Percentiles rank a stretch among this genome's conserved stretches.
phyloP scores from a whole-genome alignment of 1,140 invertebrate species.

The Caenorhabditis briggsae region DNA sequence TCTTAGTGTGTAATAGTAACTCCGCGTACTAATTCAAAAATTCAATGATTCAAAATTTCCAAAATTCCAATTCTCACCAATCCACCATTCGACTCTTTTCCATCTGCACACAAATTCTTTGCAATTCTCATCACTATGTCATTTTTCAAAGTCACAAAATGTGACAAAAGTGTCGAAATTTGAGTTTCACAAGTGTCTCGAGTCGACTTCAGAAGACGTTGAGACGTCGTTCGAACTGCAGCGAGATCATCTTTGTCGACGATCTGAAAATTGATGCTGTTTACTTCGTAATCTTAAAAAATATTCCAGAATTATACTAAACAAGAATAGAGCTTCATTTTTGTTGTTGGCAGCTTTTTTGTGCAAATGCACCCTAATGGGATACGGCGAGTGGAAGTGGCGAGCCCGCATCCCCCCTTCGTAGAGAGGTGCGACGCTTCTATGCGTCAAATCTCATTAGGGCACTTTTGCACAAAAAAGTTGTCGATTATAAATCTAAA shows the following conservation, averaged over 20 bases:
- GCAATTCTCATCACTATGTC: conserved; percentile 4
- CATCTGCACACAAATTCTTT: conserved; percentile 13
- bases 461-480: no score
- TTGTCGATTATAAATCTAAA: no score
- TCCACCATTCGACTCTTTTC: conserved; percentile 42
- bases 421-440: no score
- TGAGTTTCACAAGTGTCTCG: not conserved
- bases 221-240: not conserved
- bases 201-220: not conserved
- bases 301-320: not conserved
- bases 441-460: no score
- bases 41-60: no score
- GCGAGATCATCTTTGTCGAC: conserved; percentile 18
- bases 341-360: no score
- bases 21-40: no score
- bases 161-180: not conserved
- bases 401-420: no score
- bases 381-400: no score
- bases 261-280: not conserved
- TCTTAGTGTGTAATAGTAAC: no score
- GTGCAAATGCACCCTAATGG: no score
- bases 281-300: not conserved
- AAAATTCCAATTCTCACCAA: conserved; percentile 8
- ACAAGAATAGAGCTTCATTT: no score
- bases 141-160: conserved; percentile 7